Evolutionary conservation across 2,113 vertebrate species (phyloP).

Genomic region (Lethenteron reissneri): DNA sequence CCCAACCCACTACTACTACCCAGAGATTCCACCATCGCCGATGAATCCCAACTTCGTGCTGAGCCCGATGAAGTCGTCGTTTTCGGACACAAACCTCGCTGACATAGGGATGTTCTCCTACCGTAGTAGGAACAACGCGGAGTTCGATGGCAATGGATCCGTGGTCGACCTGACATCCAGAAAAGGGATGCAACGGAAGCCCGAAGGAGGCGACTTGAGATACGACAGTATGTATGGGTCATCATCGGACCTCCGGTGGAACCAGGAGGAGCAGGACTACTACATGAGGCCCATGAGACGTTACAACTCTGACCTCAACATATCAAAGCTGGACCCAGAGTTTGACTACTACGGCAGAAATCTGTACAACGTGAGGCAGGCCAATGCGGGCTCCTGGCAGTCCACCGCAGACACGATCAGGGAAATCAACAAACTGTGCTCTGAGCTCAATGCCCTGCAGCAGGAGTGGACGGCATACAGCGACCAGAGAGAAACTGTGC

Average conservation of each 20-base stretch:
- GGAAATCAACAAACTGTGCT: slow-evolving; percentile 92
- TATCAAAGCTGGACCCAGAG: neutral
- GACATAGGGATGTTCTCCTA: slow-evolving; percentile 23
- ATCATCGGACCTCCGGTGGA: no score
- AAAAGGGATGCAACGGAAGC: no score
- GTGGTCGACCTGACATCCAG: no score
- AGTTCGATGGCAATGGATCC: no score
- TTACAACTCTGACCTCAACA: slow-evolving; percentile 34
- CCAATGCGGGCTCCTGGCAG: neutral
- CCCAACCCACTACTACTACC: no score
- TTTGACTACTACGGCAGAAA: neutral
- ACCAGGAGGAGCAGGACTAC: no score
- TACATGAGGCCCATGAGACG: slow-evolving; percentile 46
- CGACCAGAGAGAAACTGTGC: slow-evolving; percentile 5
- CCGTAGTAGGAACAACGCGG: no score
- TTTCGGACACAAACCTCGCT: slow-evolving; percentile 75
- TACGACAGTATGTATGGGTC: no score
- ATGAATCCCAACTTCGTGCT: slow-evolving; percentile 54
- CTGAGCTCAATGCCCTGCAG: slow-evolving; percentile 29
- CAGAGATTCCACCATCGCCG: neutral
- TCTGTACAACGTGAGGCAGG: neutral
- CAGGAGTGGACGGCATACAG: slow-evolving; percentile 4
- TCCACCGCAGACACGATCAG: slow-evolving; percentile 16
- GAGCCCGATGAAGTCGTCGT: slow-evolving; percentile 59
- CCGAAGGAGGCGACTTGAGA: no score